Evolutionary conservation across 2,888 invertebrate species (phyloP).

Genomic region (Epirrita christyi): DNA sequence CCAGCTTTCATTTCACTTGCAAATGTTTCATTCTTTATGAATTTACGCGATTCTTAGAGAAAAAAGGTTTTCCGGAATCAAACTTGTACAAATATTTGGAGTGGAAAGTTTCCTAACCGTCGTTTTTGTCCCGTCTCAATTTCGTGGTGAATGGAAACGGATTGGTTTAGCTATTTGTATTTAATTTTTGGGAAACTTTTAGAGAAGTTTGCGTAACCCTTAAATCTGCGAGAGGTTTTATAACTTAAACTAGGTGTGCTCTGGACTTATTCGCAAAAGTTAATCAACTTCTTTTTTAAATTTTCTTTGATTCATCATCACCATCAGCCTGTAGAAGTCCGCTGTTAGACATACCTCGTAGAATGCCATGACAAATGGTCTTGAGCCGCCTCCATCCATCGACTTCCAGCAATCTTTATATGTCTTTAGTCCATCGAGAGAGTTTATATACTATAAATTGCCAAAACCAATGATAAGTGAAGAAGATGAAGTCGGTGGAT

Average conservation of each 20-base stretch:
- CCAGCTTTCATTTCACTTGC: conserved; percentile 76
- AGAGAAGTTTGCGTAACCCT: conserved; percentile 1
- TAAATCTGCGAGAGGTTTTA: not conserved
- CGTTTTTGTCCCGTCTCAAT: conserved; percentile 47
- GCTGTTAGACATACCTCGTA: no score
- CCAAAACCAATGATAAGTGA: no score
- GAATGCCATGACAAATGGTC: no score
- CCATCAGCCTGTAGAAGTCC: no score
- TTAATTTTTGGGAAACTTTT: conserved; percentile 32
- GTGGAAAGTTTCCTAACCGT: conserved; percentile 53
- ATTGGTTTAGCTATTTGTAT: conserved; percentile 39
- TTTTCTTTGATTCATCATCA: no score
- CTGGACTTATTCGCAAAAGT: no score
- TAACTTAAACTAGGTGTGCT: not conserved
- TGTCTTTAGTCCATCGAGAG: no score
- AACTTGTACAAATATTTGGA: conserved; percentile 71
- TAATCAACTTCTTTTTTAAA: no score
- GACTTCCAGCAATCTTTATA: no score
- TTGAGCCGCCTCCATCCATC: no score
- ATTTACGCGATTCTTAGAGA: conserved; percentile 64
- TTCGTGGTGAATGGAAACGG: conserved; percentile 39
- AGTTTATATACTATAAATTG: no score
- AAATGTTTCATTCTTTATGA: conserved; percentile 77
- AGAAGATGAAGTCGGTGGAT: no score
- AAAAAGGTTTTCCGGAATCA: conserved; percentile 63